Evolutionary conservation across 92 coral and sea anemone genomes (phyloP), one percentile per base, ranked within the genome.

Genomic region (Phymanthus crucifer): DNA sequence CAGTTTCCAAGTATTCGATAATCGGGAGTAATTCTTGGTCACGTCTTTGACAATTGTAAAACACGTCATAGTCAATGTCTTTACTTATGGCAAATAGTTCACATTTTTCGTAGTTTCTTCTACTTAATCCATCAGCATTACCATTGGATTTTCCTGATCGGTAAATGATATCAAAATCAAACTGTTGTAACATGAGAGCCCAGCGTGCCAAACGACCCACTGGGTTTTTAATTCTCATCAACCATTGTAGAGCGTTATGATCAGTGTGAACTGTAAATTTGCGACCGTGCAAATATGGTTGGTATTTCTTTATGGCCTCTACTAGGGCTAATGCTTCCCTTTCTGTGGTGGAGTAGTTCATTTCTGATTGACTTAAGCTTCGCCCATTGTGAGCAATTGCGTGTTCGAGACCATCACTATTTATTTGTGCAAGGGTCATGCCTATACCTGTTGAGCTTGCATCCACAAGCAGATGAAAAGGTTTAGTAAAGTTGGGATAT

Each of bases 331-430:
- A 64, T 7, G 78, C 85, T 66, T 85, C 81, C 19, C 86, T 66
- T 40, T 80, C 82, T 5, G 86, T 81, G 7, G 82, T 52, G 8
- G 78, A 71, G 6, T 81, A 86, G 19, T 86, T 80, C 19, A 37
- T 24, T 17, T 80, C 85, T 0, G 89, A 78, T 8, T 29, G 32
- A 45, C 76, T 81, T 21, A 86, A 26, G 16, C 69, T 82, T 32
- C 87, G 47, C 6, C 83, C 90, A 34, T 64, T 64, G 66, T 82
- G 77, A 35, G 90, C 83, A 33, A 87, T 77, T 0, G 77, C 86
- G 0, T 67, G 82, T 54, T 86, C 90, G 33, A 34, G 75, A 7
- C 83, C 81, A 57, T 73, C 74, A 26, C 40, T 45, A 7, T 17
- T 13, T 18, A 80, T 71, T 71, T 80, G 84, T 14, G 78, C 84